phyloP scores from a whole-genome alignment of 2,888 invertebrate species.

The Caenorhabditis sp. region DNA sequence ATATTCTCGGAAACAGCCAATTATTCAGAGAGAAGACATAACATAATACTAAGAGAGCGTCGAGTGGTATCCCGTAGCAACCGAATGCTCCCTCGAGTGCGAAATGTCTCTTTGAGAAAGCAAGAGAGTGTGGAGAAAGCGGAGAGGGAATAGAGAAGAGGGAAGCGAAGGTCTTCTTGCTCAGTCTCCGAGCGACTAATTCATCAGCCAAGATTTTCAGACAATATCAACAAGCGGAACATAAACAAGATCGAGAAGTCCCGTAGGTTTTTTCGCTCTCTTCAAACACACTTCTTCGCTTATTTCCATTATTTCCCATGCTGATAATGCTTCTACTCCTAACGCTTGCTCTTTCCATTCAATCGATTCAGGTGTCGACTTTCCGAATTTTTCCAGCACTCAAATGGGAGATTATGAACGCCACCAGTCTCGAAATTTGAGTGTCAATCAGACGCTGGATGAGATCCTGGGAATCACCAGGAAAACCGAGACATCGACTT shows the following conservation, averaged over 20 bases:
- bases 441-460: constrained; percentile 63
- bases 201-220: constrained; percentile 47
- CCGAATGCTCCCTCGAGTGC: constrained; percentile 15
- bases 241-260: constrained; percentile 16
- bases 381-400: constrained; percentile 1
- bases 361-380: not conserved
- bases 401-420: constrained; percentile 39
- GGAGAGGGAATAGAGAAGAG: constrained; percentile 12
- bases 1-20: constrained; percentile 14
- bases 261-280: constrained; percentile 18
- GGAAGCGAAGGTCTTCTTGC: constrained; percentile 29
- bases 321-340: no score
- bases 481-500: constrained; percentile 1
- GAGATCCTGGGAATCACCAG: constrained; percentile 54
- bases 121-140: constrained; percentile 14
- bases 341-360: not conserved
- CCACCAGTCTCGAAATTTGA: constrained; percentile 58
- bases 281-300: not conserved
- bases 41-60: constrained; percentile 11
- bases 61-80: constrained; percentile 26
- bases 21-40: not conserved
- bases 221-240: constrained; percentile 28
- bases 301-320: no score
- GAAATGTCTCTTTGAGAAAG: constrained; percentile 45
- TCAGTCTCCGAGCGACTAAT: constrained; percentile 4